Conservation (phyloP, 2,113 vertebrate species). For the Xyrauchen texanus region DNA sequence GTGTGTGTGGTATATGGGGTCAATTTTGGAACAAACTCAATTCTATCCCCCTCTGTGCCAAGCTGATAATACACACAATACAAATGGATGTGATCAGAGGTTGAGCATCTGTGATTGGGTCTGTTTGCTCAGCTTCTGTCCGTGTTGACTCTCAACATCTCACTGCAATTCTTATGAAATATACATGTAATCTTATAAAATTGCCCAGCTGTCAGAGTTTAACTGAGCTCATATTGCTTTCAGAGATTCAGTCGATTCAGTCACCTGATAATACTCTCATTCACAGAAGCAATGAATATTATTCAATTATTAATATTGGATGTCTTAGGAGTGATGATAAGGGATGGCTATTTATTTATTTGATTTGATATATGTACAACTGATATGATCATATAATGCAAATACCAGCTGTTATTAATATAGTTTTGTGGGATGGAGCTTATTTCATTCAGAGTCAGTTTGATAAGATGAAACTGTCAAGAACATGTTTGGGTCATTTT, state of each 20-base stretch:
- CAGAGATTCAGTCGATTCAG: background rate
- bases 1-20: too few relatives aligned
- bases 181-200: conserved; percentile 85
- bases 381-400: background rate
- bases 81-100: background rate
- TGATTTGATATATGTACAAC: background rate
- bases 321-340: background rate
- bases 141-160: conserved; percentile 2
- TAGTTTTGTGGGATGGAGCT: too few relatives aligned
- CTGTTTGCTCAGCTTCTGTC: background rate
- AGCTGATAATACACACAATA: background rate
- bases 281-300: background rate
- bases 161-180: conserved; percentile 78
- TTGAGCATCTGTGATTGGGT: background rate
- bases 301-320: background rate
- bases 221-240: conserved; percentile 79
- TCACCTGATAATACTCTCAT: conserved; percentile 5
- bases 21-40: too few relatives aligned
- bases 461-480: too few relatives aligned
- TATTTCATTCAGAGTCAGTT: too few relatives aligned
- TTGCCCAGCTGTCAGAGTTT: conserved; percentile 81
- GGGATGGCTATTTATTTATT: background rate
- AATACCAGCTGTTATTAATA: too few relatives aligned
- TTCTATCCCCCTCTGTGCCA: too few relatives aligned
- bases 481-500: too few relatives aligned